These are phyloP conservation scores for Epiblema foenella DNA, from an alignment of 2,888 invertebrate genomes.

Conservation along the genomic window DNA sequence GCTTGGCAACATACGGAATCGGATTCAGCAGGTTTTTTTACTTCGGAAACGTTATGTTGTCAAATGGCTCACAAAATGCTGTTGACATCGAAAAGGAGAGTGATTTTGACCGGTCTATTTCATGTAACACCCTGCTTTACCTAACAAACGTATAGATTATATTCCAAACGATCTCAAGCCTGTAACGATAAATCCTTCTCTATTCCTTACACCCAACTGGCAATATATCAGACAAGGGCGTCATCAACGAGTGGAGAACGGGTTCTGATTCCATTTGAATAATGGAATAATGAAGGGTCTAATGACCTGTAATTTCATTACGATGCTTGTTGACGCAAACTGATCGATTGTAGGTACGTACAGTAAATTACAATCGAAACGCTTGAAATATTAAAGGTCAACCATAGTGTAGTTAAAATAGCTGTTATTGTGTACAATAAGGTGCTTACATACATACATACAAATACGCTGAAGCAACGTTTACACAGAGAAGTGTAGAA, in stretches of 20 bases:
- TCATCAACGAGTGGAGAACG: neutral
- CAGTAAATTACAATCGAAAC: neutral
- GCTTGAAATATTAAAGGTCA: no score
- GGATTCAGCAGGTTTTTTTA: no score
- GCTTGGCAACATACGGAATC: no score
- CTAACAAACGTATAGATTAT: neutral
- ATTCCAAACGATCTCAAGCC: neutral
- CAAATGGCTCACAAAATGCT: no score
- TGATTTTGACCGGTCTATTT: no score
- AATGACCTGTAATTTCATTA: conserved; percentile 25
- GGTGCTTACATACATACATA: no score
- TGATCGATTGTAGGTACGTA: neutral
- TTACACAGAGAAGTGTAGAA: no score
- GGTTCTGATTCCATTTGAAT: conserved; percentile 3
- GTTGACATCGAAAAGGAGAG: no score
- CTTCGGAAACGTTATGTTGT: no score
- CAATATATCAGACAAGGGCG: neutral
- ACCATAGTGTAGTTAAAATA: no score
- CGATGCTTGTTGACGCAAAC: neutral
- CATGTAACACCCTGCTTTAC: conserved; percentile 1
- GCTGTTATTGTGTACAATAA: no score
- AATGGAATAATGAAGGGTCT: conserved; percentile 13
- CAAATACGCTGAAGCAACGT: no score
- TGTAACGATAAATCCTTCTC: neutral
- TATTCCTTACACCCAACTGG: neutral